Evolutionary conservation across 1,140 invertebrate genomes (phyloP).

Genomic region (Formica selysi): DNA sequence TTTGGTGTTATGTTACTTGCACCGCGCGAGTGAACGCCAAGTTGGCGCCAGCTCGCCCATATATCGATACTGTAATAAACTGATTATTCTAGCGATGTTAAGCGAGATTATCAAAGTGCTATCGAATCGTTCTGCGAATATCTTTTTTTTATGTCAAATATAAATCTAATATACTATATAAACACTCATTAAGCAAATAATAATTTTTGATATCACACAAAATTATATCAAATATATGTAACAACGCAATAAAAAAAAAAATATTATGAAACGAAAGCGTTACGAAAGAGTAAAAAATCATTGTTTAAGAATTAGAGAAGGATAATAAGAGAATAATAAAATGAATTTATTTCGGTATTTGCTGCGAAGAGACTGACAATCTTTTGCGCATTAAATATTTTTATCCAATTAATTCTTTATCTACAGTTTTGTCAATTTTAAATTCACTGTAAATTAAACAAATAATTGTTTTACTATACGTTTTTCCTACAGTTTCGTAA

Average conservation of each 20-base stretch:
- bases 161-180: conserved; percentile 12
- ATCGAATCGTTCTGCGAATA: conserved; percentile 7
- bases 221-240: not conserved
- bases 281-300: not conserved
- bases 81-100: conserved; percentile 18
- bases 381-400: not conserved
- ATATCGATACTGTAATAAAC: conserved; percentile 16
- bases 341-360: not conserved
- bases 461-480: not conserved
- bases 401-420: not conserved
- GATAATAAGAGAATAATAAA: not conserved
- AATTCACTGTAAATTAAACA: not conserved
- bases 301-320: not conserved
- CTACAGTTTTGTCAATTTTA: not conserved
- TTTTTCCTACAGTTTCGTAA: not conserved
- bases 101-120: conserved; percentile 13
- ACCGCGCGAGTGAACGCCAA: conserved; percentile 10
- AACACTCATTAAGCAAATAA: not conserved
- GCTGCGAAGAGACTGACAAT: not conserved
- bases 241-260: not conserved
- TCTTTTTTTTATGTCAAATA: conserved; percentile 5
- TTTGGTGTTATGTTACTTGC: conserved; percentile 20
- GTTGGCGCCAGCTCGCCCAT: not conserved
- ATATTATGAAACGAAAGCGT: not conserved
- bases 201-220: not conserved